These are phyloP conservation scores for Halictus ligatus DNA, from an alignment of 2,888 invertebrate species.

Conservation along the genomic window DNA sequence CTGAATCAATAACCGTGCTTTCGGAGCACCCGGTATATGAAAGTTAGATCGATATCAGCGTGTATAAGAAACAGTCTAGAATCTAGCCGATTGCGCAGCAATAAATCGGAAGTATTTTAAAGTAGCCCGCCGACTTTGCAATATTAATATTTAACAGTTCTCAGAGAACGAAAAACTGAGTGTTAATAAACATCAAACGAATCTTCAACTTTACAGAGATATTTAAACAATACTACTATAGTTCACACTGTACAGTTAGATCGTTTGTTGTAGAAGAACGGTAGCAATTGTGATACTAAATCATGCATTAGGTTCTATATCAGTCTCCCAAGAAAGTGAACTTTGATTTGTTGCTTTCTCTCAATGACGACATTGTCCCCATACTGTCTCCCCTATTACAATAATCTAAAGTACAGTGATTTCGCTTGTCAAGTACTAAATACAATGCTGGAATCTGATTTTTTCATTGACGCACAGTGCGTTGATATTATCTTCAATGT, in stretches of 20 bases:
- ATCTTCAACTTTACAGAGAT: not conserved
- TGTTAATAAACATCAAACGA: not conserved
- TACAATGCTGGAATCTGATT: not conserved
- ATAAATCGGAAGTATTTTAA: not conserved
- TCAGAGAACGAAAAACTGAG: not conserved
- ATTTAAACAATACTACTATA: not conserved
- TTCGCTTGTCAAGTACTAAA: not conserved
- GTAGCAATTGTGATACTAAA: not conserved
- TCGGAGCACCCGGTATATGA: constrained; percentile 5
- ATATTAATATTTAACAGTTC: not conserved
- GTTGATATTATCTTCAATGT: not conserved
- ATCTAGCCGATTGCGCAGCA: not conserved
- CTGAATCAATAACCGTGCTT: constrained; percentile 7
- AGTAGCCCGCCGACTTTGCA: not conserved
- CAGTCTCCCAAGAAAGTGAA: constrained; percentile 9
- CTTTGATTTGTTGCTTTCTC: constrained; percentile 9
- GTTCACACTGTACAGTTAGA: not conserved
- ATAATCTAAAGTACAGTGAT: not conserved
- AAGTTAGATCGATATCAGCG: constrained; percentile 19
- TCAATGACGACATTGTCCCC: constrained; percentile 2
- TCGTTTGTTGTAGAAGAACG: not conserved
- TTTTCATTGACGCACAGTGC: not conserved
- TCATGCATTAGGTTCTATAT: not conserved
- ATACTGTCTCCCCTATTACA: not conserved
- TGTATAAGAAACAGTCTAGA: constrained; percentile 4